Percentiles rank a stretch among this genome's conserved stretches.
Conservation (phyloP, 2,888 invertebrate genomes). For the Biston betularia region DNA sequence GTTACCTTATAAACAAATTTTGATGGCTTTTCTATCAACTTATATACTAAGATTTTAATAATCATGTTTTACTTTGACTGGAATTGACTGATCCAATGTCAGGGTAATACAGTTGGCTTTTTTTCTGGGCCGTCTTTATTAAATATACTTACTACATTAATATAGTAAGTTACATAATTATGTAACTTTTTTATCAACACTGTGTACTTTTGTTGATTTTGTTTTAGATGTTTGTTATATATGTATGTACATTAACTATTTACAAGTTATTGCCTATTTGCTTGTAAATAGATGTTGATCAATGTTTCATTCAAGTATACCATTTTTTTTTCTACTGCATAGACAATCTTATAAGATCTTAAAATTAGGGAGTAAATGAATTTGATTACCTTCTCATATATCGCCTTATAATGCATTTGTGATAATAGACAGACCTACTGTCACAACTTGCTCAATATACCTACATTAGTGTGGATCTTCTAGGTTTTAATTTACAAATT, state of each 20-base stretch:
- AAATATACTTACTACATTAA: neutral
- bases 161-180: neutral
- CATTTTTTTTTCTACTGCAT: neutral
- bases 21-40: neutral
- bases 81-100: neutral
- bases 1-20: neutral
- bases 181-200: too few species aligned
- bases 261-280: too few species aligned
- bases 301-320: neutral
- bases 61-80: neutral
- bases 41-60: neutral
- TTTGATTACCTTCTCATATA: slow-evolving; percentile 4
- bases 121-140: neutral
- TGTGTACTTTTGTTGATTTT: too few species aligned
- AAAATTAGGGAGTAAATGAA: slow-evolving; percentile 3
- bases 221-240: too few species aligned
- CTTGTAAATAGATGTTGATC: neutral
- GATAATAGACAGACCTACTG: slow-evolving; percentile 3
- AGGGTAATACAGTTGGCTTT: neutral
- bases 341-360: neutral
- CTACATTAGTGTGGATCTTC: slow-evolving; percentile 4
- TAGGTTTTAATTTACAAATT: neutral
- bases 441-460: slow-evolving; percentile 6
- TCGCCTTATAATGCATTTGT: neutral
- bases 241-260: too few species aligned